Evolutionary conservation across 2,797 vertebrate genomes (phyloP).

Genomic region (Rhabdomys pumilio): DNA sequence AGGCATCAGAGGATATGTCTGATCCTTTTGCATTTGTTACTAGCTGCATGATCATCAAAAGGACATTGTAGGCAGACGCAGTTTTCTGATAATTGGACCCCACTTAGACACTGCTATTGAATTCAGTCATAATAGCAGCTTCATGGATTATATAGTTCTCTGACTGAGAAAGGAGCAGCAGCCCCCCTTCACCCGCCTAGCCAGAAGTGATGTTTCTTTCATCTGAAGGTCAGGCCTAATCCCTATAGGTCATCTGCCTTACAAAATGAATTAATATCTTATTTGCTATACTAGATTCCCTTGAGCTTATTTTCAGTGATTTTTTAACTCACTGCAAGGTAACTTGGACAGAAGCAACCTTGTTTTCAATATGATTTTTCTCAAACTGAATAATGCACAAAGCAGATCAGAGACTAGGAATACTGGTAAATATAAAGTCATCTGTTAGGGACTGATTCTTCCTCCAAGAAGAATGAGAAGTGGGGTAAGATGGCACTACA

Average conservation of each 20-base stretch:
- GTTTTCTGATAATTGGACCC: neutral
- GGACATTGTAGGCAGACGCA: neutral
- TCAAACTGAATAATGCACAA: neutral
- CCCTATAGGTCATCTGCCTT: neutral
- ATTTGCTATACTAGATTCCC: conserved; percentile 36
- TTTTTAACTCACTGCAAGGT: conserved; percentile 11
- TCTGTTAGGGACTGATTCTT: neutral
- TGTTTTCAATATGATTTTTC: conserved; percentile 19
- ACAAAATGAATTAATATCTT: conserved; percentile 8
- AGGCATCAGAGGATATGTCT: neutral
- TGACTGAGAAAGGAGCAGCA: neutral
- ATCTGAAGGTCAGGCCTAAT: neutral
- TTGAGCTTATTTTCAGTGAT: neutral
- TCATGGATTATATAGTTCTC: neutral
- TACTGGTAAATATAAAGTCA: neutral
- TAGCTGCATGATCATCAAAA: neutral
- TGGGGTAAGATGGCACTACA: neutral
- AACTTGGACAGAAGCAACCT: neutral
- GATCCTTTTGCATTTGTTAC: conserved; percentile 6
- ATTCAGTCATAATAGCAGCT: neutral
- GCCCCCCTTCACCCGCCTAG: neutral
- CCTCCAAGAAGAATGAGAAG: neutral
- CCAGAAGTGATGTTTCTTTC: neutral
- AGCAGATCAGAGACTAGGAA: neutral
- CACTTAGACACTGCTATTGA: neutral